These are phyloP conservation scores for Actinia equina DNA, from an alignment of 64 coral and sea anemone genomes.

Conservation along the genomic window DNA sequence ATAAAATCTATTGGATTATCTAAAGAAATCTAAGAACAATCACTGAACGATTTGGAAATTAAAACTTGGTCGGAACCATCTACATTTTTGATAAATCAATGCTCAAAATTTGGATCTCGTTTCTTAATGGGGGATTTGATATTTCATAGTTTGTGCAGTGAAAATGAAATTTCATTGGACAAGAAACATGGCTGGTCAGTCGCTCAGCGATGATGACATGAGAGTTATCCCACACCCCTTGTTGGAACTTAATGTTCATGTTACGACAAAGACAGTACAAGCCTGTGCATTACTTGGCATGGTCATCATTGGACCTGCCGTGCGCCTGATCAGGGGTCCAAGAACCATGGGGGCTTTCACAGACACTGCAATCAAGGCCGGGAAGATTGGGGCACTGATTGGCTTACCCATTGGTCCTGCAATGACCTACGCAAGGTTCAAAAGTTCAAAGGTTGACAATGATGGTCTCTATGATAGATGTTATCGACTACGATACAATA, in stretches of 20 bases:
- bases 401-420: constrained; percentile 46
- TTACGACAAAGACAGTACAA: constrained; percentile 61
- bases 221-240: constrained; percentile 25
- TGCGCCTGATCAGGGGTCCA: constrained; percentile 36
- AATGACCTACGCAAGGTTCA: constrained; percentile 42
- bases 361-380: constrained; percentile 56
- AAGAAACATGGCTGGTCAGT: constrained; percentile 54
- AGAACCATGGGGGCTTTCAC: constrained; percentile 26
- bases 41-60: too few relatives aligned
- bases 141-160: background rate
- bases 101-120: background rate
- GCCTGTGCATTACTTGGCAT: constrained; percentile 50
- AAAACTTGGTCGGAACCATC: background rate
- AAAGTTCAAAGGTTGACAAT: constrained; percentile 29
- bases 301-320: constrained; percentile 43
- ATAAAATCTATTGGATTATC: too few relatives aligned
- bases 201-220: constrained; percentile 58
- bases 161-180: constrained; percentile 45
- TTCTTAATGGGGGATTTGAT: background rate
- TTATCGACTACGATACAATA: constrained; percentile 60
- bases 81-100: background rate
- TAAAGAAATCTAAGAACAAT: too few relatives aligned
- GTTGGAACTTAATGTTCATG: constrained; percentile 35
- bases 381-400: constrained; percentile 48
- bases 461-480: constrained; percentile 62